Evolutionary conservation across 2,113 vertebrate genomes (phyloP).

Genomic region (Trogon surrucura): DNA sequence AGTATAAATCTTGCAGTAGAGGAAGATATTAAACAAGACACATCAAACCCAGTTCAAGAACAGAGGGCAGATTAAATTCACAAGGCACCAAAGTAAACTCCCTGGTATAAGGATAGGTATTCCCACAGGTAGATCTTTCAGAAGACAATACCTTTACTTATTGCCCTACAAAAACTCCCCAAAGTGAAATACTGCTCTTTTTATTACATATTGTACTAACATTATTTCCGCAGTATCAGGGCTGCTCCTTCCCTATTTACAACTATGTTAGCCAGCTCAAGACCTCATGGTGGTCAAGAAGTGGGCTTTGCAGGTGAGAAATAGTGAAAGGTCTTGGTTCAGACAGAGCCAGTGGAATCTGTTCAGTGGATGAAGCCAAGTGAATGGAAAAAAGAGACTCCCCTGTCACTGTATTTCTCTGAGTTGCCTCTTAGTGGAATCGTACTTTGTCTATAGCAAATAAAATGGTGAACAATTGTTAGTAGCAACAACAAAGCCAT

Average conservation of each 20-base stretch:
- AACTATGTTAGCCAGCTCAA: background rate
- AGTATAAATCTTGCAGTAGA: background rate
- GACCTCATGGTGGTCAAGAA: background rate
- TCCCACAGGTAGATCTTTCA: background rate
- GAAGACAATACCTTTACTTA: background rate
- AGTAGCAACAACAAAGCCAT: conserved; percentile 45
- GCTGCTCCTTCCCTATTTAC: background rate
- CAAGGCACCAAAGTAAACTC: background rate
- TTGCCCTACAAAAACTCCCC: background rate
- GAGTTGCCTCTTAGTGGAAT: background rate
- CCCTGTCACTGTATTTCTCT: conserved; percentile 19
- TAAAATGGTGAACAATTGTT: conserved; percentile 42
- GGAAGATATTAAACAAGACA: background rate
- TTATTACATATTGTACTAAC: background rate
- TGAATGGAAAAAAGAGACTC: conserved; percentile 18
- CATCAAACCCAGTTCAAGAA: background rate
- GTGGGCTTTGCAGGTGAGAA: background rate
- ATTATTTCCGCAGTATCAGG: background rate
- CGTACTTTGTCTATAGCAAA: background rate
- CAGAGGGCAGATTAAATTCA: background rate
- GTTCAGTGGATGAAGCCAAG: background rate
- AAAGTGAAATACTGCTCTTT: background rate
- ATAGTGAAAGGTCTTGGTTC: background rate
- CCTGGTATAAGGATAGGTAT: background rate
- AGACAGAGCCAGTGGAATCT: background rate